Evolutionary conservation across 2,888 invertebrate genomes (phyloP), one percentile per base, ranked within the genome.

Genomic region (Plemyria rubiginata): DNA sequence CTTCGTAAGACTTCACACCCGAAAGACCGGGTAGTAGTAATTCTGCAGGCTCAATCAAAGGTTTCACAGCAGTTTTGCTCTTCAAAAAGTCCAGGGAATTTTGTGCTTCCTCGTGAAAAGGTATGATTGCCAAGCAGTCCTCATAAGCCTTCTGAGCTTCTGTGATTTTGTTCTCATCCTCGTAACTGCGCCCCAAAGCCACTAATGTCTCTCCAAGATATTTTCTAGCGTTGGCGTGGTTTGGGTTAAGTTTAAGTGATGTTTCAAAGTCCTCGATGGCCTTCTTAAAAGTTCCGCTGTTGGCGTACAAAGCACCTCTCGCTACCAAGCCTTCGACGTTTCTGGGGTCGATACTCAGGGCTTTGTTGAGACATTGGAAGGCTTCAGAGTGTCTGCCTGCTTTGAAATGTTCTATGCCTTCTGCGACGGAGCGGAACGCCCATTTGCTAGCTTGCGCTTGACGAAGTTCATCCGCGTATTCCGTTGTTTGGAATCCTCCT

Each of bases 221-320:
- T 85, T 98, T 98, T 61, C 97, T 95, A 38, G 98, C 99, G 89
- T 99, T 99, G 1, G 96, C 96, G 87, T 99, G 99, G 68, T 95
- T 96, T 0, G 97, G 96, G 88, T 99, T 98, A 48, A 97, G 86
- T 84, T 97, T 96, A 43, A 99, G 87, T 4, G 99, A 98, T 22
- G 96, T 96, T 87, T 98, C 98, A 87, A 99, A 98, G 85, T 99
- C 99, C 76, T 97, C 97, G 70, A 99, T 97, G 0, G 99, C 99
- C 83, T 97, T 97, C 76, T 97, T 96, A 87, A 98, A 98, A 76
- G 96, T 98, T 69, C 98, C 98, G 81, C 97, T 97, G 85, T 99
- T 99, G 11, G 99, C 99, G 84, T 97, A 98, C 75, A 98, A 89
- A 29, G 98, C 98, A 68, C 98, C 98, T 79, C 98, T 94, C 0